Base-by-base conservation (phyloP, 1,140 invertebrate genomes). In the Zaprionus inermis region DNA sequence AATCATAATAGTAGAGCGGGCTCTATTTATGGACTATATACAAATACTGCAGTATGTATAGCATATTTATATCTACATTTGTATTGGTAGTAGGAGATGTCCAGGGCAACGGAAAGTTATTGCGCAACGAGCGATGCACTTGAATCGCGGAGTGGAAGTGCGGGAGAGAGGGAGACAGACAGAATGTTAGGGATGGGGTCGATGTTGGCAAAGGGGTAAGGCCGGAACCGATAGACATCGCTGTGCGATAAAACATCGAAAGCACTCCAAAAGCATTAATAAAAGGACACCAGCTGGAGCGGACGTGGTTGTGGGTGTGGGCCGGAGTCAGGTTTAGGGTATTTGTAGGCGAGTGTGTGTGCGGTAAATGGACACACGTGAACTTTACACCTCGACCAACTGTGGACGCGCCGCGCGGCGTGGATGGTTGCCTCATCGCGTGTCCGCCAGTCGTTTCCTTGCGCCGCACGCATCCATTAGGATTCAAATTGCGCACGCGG, bases 191-290 rank as follows among this genome's bases (percentile, higher is more conserved):
- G 18, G 44, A 12, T 3, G 18, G 20, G 44, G 10, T 22, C 24
- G 24, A 28, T 28, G 24, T 7, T 4, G 44, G 9, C 20, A 49
- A 49, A 49, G 56, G 22, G 12, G 28, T 59, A 58, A 46, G 46
- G 38, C 65, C 64, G 22, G 41, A 72, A 49, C 28, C 71, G 76
- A 79, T 86, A 73, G 79, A 82, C 71, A 79, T 72, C 76, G 72
- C 66, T 54, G 41, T 66, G 73, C 84, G 83, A 88, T 88, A 88
- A 88, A 88, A 89, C 76, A 88, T 88, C 89, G 84, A 88, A 88
- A 88, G 84, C 84, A 88, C 84, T 88, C 84, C 79, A 88, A 88
- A 89, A 74, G 83, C 83, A 88, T 88, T 88, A 88, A 88, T 88
- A 88, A 83, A 88, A 80, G 76, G 76, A 66, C 57, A 74, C 57